Conservation (phyloP, 2,797 vertebrate species). For the Chrosomus eos region DNA sequence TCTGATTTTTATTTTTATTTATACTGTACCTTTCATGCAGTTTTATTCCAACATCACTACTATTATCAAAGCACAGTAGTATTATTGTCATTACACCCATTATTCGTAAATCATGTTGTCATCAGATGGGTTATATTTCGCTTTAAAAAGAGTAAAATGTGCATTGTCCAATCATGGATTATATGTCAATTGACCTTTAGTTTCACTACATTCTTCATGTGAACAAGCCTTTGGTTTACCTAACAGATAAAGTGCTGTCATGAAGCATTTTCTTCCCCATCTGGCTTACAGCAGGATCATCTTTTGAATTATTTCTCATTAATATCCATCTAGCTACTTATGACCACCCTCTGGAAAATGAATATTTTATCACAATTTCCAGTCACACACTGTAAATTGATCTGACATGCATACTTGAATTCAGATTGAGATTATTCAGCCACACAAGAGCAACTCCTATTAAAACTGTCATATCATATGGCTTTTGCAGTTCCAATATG, state of each 20-base stretch:
- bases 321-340: conserved; percentile 15
- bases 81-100: not conserved
- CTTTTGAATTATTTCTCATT: conserved; percentile 21
- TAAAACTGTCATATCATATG: not conserved
- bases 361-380: conserved; percentile 19
- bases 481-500: not conserved
- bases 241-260: not conserved
- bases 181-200: not conserved
- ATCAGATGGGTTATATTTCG: not conserved
- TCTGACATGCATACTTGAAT: conserved; percentile 4
- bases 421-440: conserved; percentile 20
- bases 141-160: not conserved
- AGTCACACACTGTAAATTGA: conserved; percentile 16
- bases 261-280: not conserved
- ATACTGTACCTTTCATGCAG: not conserved
- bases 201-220: conserved; percentile 1
- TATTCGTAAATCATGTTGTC: not conserved
- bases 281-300: not conserved
- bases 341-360: conserved; percentile 22
- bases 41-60: not conserved
- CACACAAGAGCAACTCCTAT: not conserved
- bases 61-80: not conserved
- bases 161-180: not conserved
- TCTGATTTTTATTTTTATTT: too few species aligned
- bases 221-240: not conserved